phyloP scores from a whole-genome alignment of 1,140 invertebrate species.

The Rhynchophorus ferrugineus region DNA sequence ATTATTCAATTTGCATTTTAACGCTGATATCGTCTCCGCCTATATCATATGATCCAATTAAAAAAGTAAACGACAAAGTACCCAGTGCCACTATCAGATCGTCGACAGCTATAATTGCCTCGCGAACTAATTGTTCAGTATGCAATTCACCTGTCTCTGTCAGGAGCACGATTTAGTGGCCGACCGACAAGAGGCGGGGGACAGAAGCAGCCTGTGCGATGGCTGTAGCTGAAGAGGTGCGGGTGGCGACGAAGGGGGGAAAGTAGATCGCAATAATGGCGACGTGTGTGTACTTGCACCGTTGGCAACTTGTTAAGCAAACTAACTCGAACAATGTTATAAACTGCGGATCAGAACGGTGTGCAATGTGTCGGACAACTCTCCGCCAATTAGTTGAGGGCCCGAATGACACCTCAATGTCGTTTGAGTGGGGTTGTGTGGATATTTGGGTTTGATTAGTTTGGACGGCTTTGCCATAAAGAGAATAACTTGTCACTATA shows the following conservation, averaged over 20 bases:
- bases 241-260: neutral
- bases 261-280: neutral
- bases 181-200: neutral
- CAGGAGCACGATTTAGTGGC: neutral
- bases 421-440: neutral
- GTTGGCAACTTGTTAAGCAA: slow-evolving; percentile 2
- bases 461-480: too few relatives aligned
- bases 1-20: too few relatives aligned
- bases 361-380: neutral
- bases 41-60: too few relatives aligned
- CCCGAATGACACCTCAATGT: neutral
- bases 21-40: too few relatives aligned
- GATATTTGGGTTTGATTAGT: too few relatives aligned
- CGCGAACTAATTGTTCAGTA: neutral
- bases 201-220: neutral
- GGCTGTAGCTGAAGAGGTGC: neutral
- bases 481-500: too few relatives aligned
- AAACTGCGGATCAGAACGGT: neutral
- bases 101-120: neutral
- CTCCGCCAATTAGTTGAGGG: slow-evolving; percentile 3
- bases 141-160: neutral
- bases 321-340: slow-evolving; percentile 8
- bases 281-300: neutral
- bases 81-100: neutral
- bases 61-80: too few relatives aligned